Percentiles rank a stretch among this genome's conserved stretches.
Conservation (phyloP, 2,797 vertebrate species). For the Rhinoraja longicauda region DNA sequence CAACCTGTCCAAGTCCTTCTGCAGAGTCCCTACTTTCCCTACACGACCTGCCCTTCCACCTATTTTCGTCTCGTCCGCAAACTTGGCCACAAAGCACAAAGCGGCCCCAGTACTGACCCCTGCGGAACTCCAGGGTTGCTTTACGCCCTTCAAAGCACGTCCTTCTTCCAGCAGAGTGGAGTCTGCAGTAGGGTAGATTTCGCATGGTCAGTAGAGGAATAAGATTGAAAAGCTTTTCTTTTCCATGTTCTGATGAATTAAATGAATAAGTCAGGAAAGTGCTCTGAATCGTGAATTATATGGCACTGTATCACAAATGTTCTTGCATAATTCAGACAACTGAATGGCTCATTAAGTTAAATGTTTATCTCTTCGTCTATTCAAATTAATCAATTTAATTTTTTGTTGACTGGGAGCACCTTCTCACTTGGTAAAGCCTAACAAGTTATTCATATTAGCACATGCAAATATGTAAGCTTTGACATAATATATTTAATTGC, state of each 20-base stretch:
- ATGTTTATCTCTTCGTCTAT: neutral
- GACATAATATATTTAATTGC: neutral
- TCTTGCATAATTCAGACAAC: neutral
- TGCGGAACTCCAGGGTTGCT: too few species aligned
- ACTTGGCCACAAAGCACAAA: too few species aligned
- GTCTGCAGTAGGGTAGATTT: neutral
- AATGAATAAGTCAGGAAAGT: neutral
- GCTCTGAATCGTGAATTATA: neutral
- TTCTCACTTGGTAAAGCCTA: neutral
- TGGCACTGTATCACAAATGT: neutral
- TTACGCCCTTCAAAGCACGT: neutral
- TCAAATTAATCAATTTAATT: neutral
- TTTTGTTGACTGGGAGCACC: neutral
- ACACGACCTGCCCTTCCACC: too few species aligned
- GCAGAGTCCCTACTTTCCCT: too few species aligned
- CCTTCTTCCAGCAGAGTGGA: neutral
- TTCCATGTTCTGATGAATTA: slow-evolving; percentile 7
- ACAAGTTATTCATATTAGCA: neutral
- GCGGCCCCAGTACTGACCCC: too few species aligned
- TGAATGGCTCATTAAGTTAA: neutral
- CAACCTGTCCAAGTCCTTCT: too few species aligned
- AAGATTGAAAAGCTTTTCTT: neutral
- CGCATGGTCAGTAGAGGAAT: neutral
- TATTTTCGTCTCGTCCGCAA: too few species aligned
- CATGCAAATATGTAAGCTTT: neutral